These are phyloP conservation scores for Myathropa florea DNA, from an alignment of 2,888 invertebrate genomes.

Conservation along the genomic window DNA sequence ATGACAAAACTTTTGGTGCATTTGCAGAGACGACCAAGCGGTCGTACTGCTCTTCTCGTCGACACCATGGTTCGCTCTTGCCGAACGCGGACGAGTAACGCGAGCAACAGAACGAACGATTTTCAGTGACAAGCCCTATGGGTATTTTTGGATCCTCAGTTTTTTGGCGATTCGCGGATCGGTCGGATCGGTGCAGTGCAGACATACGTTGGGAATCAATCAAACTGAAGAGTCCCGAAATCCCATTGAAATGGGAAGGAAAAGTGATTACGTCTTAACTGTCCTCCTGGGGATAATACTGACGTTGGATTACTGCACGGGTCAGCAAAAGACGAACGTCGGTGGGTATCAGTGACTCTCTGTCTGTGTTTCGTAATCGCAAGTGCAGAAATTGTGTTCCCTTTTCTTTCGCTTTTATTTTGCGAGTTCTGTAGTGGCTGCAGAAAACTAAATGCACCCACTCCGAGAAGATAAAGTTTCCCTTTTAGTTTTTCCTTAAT, in stretches of 20 bases:
- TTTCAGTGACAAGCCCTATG: not conserved
- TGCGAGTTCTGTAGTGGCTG: not conserved
- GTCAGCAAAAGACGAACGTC: constrained; percentile 50
- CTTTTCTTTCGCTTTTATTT: not conserved
- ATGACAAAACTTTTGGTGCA: not conserved
- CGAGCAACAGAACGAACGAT: too few species aligned
- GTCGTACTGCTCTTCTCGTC: not conserved
- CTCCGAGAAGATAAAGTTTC: constrained; percentile 3
- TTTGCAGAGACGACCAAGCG: not conserved
- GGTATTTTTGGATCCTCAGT: constrained; percentile 47
- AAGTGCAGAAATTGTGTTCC: not conserved
- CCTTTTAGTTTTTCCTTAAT: constrained; percentile 25
- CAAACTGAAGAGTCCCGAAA: not conserved
- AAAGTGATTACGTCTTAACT: not conserved
- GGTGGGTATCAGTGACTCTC: constrained; percentile 30
- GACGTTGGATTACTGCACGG: not conserved
- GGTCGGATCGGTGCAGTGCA: not conserved
- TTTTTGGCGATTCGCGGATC: constrained; percentile 39
- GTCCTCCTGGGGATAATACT: not conserved
- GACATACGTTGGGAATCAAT: not conserved
- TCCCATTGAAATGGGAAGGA: constrained; percentile 16
- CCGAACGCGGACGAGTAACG: not conserved
- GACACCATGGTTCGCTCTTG: too few species aligned
- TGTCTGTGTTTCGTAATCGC: constrained; percentile 13
- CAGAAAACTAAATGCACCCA: not conserved